Base-by-base conservation (phyloP, 2,113 vertebrate genomes). In the Antidorcas marsupialis region DNA sequence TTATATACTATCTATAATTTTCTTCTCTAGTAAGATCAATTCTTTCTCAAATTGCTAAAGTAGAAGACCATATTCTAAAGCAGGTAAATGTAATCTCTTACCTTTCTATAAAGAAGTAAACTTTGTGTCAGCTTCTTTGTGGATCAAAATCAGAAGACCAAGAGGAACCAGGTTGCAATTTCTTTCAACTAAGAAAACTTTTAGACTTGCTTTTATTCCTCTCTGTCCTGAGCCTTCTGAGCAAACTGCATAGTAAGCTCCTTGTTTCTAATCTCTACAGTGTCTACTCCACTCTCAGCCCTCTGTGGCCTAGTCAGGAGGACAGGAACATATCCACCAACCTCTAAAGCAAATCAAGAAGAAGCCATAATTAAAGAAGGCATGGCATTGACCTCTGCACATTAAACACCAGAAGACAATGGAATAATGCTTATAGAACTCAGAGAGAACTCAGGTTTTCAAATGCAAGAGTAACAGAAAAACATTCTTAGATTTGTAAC, bases 41-140 rank as follows among this genome's bases (percentile, higher is more conserved):
- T 62, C 39, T 94, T 64, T 82, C 83, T 92, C 12, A 76, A 85
- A 89, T 62, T 86, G 36, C 78, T 62, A 62, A 93, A 64, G 45
- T 45, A 62, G 39, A 76, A 67, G 57, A 55, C 84, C 52, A 55
- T 33, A 96, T 27, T 95, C 78, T 96, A 64, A 97, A 95, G 39
- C 87, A 89, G 67, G 83, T 71, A 83, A 93, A 95, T 95, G 25
- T 50, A 91, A 97, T 79, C 62, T 95, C 96, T 97, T 97, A 96
- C 92, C 92, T 98, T 97, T 92, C 92, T 84, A 95, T 93, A 97
- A 97, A 97, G 97, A 93, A 96, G 97, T 85, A 95, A 96, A 74
- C 60, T 97, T 87, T 97, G 74, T n/a, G 52, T 84, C 95, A 95
- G 82, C 62, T 95, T 87, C 94, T 89, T 91, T 97, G 95, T 95